phyloP scores from a whole-genome alignment of 2,888 invertebrate species.

The Drosophila maculinotata region DNA sequence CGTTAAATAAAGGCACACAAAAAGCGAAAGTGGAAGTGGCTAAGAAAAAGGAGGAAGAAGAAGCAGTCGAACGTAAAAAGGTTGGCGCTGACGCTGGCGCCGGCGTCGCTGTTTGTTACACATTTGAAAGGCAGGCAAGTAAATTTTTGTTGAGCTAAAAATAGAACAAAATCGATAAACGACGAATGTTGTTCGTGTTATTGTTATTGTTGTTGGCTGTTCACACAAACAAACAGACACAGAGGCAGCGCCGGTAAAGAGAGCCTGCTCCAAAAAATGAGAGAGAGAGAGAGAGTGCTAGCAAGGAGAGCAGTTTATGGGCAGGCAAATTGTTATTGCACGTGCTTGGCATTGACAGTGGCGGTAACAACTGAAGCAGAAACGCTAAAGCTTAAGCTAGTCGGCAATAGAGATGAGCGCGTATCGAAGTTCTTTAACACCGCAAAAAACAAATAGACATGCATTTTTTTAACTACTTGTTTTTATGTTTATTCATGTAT shows the following conservation, averaged over 20 bases:
- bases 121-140: slow-evolving; percentile 80
- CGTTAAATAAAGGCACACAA: slow-evolving; percentile 5
- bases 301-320: slow-evolving; percentile 18
- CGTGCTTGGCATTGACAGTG: slow-evolving; percentile 72
- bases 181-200: slow-evolving; percentile 74
- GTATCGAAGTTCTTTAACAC: background rate
- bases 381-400: slow-evolving; percentile 30
- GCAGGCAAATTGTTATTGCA: slow-evolving; percentile 50
- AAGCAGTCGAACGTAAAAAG: slow-evolving; percentile 11
- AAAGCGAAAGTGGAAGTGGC: slow-evolving; percentile 6
- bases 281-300: slow-evolving; percentile 10
- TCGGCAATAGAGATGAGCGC: slow-evolving; percentile 12
- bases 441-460: too few species aligned
- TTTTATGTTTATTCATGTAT: background rate
- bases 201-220: slow-evolving; percentile 33
- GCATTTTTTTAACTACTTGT: background rate
- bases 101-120: slow-evolving; percentile 41
- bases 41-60: slow-evolving; percentile 4
- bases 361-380: slow-evolving; percentile 22
- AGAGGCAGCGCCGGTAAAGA: slow-evolving; percentile 40
- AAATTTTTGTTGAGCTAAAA: slow-evolving; percentile 78
- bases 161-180: slow-evolving; percentile 84
- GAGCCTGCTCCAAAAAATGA: slow-evolving; percentile 34
- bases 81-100: slow-evolving; percentile 16
- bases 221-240: slow-evolving; percentile 62